A percentile compares a stretch with the other conserved stretches of the same genome.
Conservation (phyloP, 2,113 vertebrate species). For the Heterocephalus glaber region DNA sequence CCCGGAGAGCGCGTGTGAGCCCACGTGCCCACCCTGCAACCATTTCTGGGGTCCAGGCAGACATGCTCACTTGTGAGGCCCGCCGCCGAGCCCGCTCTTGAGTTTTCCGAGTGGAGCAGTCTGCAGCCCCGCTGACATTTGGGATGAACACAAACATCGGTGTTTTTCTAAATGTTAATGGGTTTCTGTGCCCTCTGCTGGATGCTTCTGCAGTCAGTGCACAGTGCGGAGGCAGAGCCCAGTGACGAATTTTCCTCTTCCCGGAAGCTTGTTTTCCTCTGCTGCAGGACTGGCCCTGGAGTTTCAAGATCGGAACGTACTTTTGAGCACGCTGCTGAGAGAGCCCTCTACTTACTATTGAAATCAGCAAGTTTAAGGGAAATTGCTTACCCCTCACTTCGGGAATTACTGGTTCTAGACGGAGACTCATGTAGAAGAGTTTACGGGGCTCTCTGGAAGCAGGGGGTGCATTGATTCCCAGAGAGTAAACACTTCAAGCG, state of each 20-base stretch:
- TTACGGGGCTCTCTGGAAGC: slow-evolving; percentile 41
- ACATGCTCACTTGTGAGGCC: fast-evolving
- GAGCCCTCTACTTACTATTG: background rate
- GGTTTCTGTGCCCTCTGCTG: slow-evolving; percentile 54
- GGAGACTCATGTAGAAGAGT: slow-evolving; percentile 10
- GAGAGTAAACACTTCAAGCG: slow-evolving; percentile 60
- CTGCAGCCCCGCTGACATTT: slow-evolving; percentile 56
- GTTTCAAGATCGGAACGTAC: background rate
- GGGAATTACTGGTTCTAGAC: slow-evolving; percentile 40
- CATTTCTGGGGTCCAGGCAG: background rate
- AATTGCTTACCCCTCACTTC: slow-evolving; percentile 52
- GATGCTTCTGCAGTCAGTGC: background rate
- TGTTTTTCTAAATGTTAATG: slow-evolving; percentile 53
- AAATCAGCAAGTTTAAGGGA: slow-evolving; percentile 24
- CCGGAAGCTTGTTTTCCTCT: background rate
- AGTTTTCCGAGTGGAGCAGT: background rate
- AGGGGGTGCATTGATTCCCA: background rate
- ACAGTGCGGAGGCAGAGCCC: slow-evolving; percentile 48
- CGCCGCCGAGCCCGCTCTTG: fast-evolving
- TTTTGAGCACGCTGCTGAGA: slow-evolving; percentile 30
- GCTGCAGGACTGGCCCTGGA: background rate
- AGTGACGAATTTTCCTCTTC: slow-evolving; percentile 63
- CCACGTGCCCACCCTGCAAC: fast-evolving
- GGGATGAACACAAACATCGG: background rate
- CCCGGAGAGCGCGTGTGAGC: fast-evolving